phyloP scores from a whole-genome alignment of 2,113 vertebrate genomes.

The Bubo blakistoni region DNA sequence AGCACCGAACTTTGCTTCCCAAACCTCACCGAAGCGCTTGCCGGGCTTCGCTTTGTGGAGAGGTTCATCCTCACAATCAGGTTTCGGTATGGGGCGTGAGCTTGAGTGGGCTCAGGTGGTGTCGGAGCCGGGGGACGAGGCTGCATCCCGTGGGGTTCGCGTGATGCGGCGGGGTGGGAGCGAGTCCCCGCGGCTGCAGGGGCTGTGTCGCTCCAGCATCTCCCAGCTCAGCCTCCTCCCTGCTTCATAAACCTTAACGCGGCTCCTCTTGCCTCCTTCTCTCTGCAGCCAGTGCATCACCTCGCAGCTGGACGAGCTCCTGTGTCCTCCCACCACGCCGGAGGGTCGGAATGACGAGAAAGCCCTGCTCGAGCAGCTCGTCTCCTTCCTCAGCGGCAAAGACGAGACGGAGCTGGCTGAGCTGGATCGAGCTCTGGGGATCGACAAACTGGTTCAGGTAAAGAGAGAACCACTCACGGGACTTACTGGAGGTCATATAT shows the following conservation, averaged over 20 bases:
- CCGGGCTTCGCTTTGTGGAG: not conserved
- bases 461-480: not conserved
- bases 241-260: not conserved
- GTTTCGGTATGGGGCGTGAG: not conserved
- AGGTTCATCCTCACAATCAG: not conserved
- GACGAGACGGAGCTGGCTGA: slow-evolving; percentile 92
- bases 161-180: not conserved
- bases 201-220: not conserved
- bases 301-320: slow-evolving; percentile 88
- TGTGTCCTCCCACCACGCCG: slow-evolving; percentile 86
- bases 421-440: slow-evolving; percentile 90
- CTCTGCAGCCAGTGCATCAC: slow-evolving; percentile 82
- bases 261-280: not conserved
- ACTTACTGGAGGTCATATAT: fast-evolving
- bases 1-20: not conserved
- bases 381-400: slow-evolving; percentile 95
- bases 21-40: not conserved
- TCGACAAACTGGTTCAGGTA: slow-evolving; percentile 95
- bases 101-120: not conserved
- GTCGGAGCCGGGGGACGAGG: not conserved
- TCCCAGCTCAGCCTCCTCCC: not conserved
- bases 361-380: slow-evolving; percentile 89
- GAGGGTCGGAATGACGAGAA: slow-evolving; percentile 93
- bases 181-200: not conserved
- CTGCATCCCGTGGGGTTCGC: not conserved